These are phyloP conservation scores for Poeciliopsis infans DNA, from an alignment of 2,797 vertebrate genomes.

Conservation along the genomic window DNA sequence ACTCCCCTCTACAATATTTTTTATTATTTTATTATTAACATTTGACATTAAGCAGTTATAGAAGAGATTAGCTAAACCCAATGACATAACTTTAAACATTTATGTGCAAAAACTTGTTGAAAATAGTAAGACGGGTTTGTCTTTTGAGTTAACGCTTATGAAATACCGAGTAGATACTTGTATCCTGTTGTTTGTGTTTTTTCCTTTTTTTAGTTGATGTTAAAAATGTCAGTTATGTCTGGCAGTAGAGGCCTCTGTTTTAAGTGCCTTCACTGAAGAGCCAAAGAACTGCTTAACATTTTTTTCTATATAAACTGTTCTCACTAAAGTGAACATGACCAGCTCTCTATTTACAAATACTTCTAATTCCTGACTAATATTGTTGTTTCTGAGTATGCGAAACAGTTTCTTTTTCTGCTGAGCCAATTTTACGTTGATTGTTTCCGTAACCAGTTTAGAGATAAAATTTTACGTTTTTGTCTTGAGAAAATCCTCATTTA, in stretches of 20 bases:
- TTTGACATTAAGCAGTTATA: neutral
- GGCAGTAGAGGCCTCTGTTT: conserved; percentile 9
- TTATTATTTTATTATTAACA: neutral
- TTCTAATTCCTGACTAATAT: neutral
- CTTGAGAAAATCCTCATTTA: neutral
- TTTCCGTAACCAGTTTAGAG: neutral
- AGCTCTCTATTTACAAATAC: conserved; percentile 7
- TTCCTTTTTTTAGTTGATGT: conserved; percentile 10
- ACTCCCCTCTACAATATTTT: neutral
- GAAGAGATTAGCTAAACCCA: neutral
- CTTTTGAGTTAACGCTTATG: neutral
- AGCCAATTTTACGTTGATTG: neutral
- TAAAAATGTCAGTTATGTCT: neutral
- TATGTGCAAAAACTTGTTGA: neutral
- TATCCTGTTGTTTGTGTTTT: conserved; percentile 6
- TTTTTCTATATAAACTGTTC: neutral
- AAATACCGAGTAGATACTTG: neutral
- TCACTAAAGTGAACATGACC: neutral
- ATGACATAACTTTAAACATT: neutral
- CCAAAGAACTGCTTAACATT: conserved; percentile 21
- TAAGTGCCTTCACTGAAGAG: conserved; percentile 63
- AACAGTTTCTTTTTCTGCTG: neutral
- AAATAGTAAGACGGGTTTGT: neutral
- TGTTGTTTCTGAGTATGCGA: neutral
- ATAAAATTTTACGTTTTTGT: conserved; percentile 13